phyloP scores from a whole-genome alignment of 1,140 invertebrate species.

The Latrodectus geometricus region DNA sequence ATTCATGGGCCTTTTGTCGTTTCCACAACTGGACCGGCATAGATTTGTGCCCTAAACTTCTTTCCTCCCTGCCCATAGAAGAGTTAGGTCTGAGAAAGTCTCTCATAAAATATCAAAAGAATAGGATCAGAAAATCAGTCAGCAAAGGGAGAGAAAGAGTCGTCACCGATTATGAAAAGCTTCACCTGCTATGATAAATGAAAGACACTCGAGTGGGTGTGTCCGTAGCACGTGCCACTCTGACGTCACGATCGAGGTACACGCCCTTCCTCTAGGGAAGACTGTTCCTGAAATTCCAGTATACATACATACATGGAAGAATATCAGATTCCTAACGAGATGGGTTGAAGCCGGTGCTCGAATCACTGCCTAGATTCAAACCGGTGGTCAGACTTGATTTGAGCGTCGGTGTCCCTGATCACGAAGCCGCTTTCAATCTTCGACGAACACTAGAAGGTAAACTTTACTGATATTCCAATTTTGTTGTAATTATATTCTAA shows the following conservation, averaged over 20 bases:
- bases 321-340: slow-evolving; percentile 9
- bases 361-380: neutral
- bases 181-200: slow-evolving; percentile 49
- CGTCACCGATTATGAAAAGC: slow-evolving; percentile 45
- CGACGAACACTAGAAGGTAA: too few relatives aligned
- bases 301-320: slow-evolving; percentile 21
- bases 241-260: slow-evolving; percentile 38
- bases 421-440: too few relatives aligned
- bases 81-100: neutral
- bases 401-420: too few relatives aligned
- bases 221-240: slow-evolving; percentile 42
- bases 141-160: slow-evolving; percentile 33
- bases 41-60: neutral
- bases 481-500: too few relatives aligned
- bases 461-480: too few relatives aligned
- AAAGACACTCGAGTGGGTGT: slow-evolving; percentile 47
- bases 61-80: neutral
- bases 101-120: neutral
- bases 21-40: neutral
- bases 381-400: too few relatives aligned
- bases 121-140: slow-evolving; percentile 28
- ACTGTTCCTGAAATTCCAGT: slow-evolving; percentile 46
- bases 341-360: neutral
- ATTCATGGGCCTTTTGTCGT: slow-evolving; percentile 3
- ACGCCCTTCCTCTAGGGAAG: slow-evolving; percentile 56